Conservation (phyloP, 2,888 invertebrate species). For the Dynastes tityus region DNA sequence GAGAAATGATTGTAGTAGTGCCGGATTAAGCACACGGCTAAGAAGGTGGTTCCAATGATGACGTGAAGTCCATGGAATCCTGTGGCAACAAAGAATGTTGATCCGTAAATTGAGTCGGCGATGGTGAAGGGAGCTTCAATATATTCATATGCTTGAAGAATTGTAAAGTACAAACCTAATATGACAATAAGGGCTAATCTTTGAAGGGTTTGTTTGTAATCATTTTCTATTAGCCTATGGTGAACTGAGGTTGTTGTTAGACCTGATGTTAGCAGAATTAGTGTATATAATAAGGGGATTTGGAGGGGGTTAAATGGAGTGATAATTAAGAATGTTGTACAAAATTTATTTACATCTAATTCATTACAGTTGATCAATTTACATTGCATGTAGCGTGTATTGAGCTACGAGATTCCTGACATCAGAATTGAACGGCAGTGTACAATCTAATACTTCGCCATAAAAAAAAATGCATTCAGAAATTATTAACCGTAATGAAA, state of each 20-base stretch:
- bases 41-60: conserved; percentile 75
- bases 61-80: conserved; percentile 86
- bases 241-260: conserved; percentile 80
- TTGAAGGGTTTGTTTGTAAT: conserved; percentile 70
- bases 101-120: conserved; percentile 78
- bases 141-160: conserved; percentile 81
- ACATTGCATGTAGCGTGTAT: not conserved
- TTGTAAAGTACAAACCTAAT: conserved; percentile 78
- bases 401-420: not conserved
- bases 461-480: not conserved
- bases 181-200: conserved; percentile 71
- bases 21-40: conserved; percentile 72
- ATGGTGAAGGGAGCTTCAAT: conserved; percentile 76
- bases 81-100: conserved; percentile 82
- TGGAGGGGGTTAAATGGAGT: conserved; percentile 78
- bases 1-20: conserved; percentile 70
- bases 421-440: not conserved
- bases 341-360: too few species aligned
- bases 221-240: conserved; percentile 72
- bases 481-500: not conserved
- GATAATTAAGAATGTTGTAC: conserved; percentile 67
- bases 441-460: not conserved
- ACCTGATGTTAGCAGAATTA: conserved; percentile 81
- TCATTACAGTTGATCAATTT: too few species aligned
- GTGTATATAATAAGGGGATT: conserved; percentile 82